phyloP scores from a whole-genome alignment of 2,888 invertebrate genomes.

The Drosophila rubida region DNA sequence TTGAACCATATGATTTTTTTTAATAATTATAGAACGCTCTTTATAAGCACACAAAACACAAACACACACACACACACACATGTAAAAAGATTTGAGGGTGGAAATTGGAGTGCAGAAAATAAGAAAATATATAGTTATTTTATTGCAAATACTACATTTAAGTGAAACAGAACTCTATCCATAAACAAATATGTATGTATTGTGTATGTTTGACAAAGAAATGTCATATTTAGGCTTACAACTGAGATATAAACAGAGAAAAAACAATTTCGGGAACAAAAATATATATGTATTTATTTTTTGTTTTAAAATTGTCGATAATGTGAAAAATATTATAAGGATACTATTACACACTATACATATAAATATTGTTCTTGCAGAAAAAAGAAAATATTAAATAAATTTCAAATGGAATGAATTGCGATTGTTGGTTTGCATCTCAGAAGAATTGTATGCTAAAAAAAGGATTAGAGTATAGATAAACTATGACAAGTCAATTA shows the following conservation, averaged over 20 bases:
- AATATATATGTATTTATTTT: constrained; percentile 77
- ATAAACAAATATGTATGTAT: constrained; percentile 49
- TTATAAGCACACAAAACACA: constrained; percentile 30
- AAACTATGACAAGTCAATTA: too few relatives aligned
- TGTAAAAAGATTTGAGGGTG: constrained; percentile 42
- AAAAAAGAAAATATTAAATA: constrained; percentile 47
- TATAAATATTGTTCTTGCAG: constrained; percentile 73
- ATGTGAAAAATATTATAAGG: constrained; percentile 56
- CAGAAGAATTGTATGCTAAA: too few relatives aligned
- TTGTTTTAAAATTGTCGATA: constrained; percentile 72
- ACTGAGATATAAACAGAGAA: constrained; percentile 61
- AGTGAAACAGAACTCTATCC: constrained; percentile 47
- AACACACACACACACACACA: too few relatives aligned
- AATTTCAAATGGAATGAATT: constrained; percentile 25
- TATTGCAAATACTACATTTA: constrained; percentile 43
- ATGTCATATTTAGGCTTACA: constrained; percentile 77
- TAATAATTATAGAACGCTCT: constrained; percentile 23
- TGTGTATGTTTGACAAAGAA: constrained; percentile 54
- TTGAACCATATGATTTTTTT: constrained; percentile 32
- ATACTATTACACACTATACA: constrained; percentile 49
- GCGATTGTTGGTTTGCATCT: too few relatives aligned
- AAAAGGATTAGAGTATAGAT: too few relatives aligned
- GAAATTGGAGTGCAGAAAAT: constrained; percentile 26
- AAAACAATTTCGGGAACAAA: constrained; percentile 82
- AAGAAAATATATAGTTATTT: constrained; percentile 55